A percentile compares a stretch with the other conserved stretches of the same genome.
phyloP scores from a whole-genome alignment of 2,113 vertebrate genomes.

The Clarias macrocephalus region DNA sequence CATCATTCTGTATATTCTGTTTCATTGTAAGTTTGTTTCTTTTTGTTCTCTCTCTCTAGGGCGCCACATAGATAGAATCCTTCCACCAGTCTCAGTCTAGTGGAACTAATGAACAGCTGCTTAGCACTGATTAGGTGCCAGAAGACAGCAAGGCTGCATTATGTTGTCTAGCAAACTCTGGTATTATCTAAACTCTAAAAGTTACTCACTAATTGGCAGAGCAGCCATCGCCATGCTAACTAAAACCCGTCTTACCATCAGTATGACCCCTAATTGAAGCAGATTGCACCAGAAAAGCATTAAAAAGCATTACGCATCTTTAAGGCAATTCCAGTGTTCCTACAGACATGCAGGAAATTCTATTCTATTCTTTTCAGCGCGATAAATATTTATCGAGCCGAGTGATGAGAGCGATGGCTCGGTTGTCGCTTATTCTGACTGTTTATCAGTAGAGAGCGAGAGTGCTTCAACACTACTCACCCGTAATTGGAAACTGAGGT shows the following conservation, averaged over 20 bases:
- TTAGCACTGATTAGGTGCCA: constrained; percentile 31
- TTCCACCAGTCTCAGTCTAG: constrained; percentile 16
- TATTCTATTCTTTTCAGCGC: not conserved
- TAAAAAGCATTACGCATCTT: not conserved
- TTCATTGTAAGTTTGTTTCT: not conserved
- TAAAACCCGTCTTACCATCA: constrained; percentile 10
- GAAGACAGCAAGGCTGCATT: constrained; percentile 14
- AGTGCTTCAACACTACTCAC: not conserved
- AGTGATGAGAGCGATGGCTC: constrained; percentile 19
- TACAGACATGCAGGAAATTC: constrained; percentile 24
- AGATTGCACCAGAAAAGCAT: constrained; percentile 28
- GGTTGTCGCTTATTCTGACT: constrained; percentile 18
- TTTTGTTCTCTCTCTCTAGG: not conserved
- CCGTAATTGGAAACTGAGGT: constrained; percentile 33
- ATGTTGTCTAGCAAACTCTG: constrained; percentile 30
- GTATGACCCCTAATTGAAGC: constrained; percentile 17
- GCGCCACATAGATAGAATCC: constrained; percentile 23
- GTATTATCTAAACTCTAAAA: constrained; percentile 30
- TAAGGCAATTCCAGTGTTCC: not conserved
- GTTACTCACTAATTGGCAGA: constrained; percentile 15
- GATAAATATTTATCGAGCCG: constrained; percentile 46
- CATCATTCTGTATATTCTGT: not conserved
- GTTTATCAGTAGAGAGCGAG: not conserved
- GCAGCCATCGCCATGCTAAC: constrained; percentile 23
- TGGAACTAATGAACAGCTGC: constrained; percentile 46